Evolutionary conservation across 2,888 invertebrate species (phyloP).

Genomic region (Hypomecis punctinalis): DNA sequence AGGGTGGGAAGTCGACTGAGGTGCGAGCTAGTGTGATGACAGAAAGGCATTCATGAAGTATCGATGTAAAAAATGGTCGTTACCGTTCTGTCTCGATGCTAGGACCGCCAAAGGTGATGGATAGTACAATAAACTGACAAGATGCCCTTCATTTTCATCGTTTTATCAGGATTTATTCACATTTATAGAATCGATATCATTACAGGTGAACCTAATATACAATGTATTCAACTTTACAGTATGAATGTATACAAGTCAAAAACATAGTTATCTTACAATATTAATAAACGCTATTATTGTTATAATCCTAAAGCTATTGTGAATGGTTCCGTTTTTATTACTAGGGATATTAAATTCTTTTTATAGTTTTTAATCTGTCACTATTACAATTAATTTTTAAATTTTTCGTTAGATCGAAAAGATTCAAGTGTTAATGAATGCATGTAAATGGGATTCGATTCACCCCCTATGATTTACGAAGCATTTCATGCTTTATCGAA

Average conservation of each 20-base stretch:
- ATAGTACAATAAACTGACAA: slow-evolving; percentile 73
- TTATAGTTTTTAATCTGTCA: slow-evolving; percentile 61
- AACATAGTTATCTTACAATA: slow-evolving; percentile 82
- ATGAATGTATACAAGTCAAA: slow-evolving; percentile 84
- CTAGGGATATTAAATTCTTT: slow-evolving; percentile 64
- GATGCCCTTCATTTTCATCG: slow-evolving; percentile 69
- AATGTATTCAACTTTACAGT: slow-evolving; percentile 77
- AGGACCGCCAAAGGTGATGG: slow-evolving; percentile 79
- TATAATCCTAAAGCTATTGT: slow-evolving; percentile 80
- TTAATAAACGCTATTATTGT: slow-evolving; percentile 80
- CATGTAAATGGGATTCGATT: slow-evolving; percentile 64
- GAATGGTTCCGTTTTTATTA: slow-evolving; percentile 77
- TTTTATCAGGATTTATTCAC: slow-evolving; percentile 82
- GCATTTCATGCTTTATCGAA: slow-evolving; percentile 78
- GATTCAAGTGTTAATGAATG: slow-evolving; percentile 54
- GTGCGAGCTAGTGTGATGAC: slow-evolving; percentile 83
- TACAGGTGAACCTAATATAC: slow-evolving; percentile 80
- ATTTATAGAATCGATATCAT: slow-evolving; percentile 79
- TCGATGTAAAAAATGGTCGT: slow-evolving; percentile 79
- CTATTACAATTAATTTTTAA: slow-evolving; percentile 57
- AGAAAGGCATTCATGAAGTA: slow-evolving; percentile 83
- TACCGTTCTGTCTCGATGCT: slow-evolving; percentile 82
- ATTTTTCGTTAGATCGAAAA: slow-evolving; percentile 56
- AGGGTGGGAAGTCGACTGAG: slow-evolving; percentile 74
- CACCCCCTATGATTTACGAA: slow-evolving; percentile 70